A percentile compares a stretch with the other conserved stretches of the same genome.
Conservation (phyloP, 2,113 vertebrate genomes). For the Collichthys lucidus region DNA sequence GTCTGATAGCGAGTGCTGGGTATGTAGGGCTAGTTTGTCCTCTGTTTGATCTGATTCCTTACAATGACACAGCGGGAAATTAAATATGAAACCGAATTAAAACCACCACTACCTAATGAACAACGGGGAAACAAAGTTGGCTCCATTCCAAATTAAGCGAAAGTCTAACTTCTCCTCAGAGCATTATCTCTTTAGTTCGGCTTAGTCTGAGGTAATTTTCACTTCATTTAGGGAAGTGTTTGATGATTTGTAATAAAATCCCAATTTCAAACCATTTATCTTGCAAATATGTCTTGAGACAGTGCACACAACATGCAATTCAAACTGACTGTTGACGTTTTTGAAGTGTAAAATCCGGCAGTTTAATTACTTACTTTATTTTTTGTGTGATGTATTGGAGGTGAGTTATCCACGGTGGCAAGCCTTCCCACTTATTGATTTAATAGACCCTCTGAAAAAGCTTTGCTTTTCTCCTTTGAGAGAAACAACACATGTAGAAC, state of each 20-base stretch:
- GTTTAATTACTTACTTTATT: conserved; percentile 39
- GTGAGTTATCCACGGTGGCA: conserved; percentile 63
- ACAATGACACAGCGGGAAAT: conserved; percentile 84
- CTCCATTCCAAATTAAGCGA: conserved; percentile 64
- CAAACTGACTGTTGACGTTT: background rate
- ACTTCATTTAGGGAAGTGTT: conserved; percentile 56
- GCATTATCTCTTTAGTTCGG: conserved; percentile 71
- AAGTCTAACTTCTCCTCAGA: conserved; percentile 67
- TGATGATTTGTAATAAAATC: conserved; percentile 71
- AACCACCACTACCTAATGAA: conserved; percentile 78
- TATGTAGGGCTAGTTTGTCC: conserved; percentile 80
- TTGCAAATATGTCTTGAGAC: conserved; percentile 18
- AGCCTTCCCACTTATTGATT: conserved; percentile 67
- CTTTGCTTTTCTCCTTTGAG: conserved; percentile 63
- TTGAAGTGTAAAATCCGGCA: conserved; percentile 47
- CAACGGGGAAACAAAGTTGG: conserved; percentile 75
- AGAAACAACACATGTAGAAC: conserved; percentile 76
- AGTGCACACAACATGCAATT: background rate
- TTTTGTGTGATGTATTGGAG: conserved; percentile 49
- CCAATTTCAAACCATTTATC: conserved; percentile 59
- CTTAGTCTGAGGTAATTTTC: conserved; percentile 68
- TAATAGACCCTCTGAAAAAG: conserved; percentile 61
- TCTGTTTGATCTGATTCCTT: conserved; percentile 77
- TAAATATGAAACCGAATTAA: conserved; percentile 82
- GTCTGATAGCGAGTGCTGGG: conserved; percentile 65